Percentiles rank a stretch among this genome's conserved stretches.
Conservation (phyloP, 2,797 vertebrate genomes). For the Xenentodon cancila region DNA sequence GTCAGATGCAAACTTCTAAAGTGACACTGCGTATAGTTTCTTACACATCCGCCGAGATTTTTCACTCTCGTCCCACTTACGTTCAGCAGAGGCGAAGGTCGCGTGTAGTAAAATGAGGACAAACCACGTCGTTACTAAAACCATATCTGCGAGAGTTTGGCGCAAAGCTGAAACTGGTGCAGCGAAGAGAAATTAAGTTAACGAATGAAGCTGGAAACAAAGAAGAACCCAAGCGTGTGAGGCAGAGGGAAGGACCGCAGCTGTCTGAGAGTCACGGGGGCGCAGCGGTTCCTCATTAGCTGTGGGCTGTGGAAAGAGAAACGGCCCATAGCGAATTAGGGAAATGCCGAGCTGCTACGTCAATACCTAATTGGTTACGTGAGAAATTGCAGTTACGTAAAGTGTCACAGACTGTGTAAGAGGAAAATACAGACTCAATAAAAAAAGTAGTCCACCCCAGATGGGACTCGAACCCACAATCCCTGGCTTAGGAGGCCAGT, state of each 20-base stretch:
- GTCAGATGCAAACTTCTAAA: not conserved
- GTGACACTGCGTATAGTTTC: not conserved
- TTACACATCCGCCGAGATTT: conserved; percentile 11
- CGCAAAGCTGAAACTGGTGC: too few species aligned
- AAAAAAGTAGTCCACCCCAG: conserved; percentile 42
- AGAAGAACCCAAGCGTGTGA: not conserved
- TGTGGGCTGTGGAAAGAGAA: conserved; percentile 1
- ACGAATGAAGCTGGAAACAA: not conserved
- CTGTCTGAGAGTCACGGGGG: conserved; percentile 5
- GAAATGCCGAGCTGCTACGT: too few species aligned
- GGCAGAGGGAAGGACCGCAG: conserved; percentile 23
- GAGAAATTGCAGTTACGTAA: not conserved
- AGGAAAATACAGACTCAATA: not conserved
- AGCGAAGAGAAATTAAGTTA: not conserved
- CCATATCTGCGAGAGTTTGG: conserved; percentile 25
- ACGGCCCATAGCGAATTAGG: not conserved
- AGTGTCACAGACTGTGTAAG: not conserved
- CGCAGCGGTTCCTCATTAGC: conserved; percentile 56
- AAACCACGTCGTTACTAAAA: not conserved
- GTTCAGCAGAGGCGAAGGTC: conserved; percentile 40
- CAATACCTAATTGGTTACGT: too few species aligned
- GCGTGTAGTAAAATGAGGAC: conserved; percentile 20
- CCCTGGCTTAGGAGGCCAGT: conserved; percentile 81
- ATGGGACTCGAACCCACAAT: conserved; percentile 80
- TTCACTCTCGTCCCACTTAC: conserved; percentile 56